Evolutionary conservation across 2,113 vertebrate species (phyloP).

Genomic region (Daphoenositta chrysoptera): DNA sequence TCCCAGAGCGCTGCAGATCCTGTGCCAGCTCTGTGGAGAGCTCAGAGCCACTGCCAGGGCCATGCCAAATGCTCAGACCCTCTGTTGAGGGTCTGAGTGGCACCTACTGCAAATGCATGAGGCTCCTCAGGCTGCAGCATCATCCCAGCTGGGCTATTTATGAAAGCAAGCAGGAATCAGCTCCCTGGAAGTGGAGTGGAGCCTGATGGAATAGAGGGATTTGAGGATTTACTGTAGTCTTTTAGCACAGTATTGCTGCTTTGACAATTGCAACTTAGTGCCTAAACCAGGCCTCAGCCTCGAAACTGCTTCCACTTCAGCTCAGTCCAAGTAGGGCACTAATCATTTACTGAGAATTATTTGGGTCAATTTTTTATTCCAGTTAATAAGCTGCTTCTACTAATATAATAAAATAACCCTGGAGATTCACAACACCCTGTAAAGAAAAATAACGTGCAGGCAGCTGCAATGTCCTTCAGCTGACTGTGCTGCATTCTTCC

Average conservation of each 20-base stretch:
- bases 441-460: conserved; percentile 29
- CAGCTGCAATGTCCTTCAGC: conserved; percentile 8
- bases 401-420: neutral
- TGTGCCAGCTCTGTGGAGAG: neutral
- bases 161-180: neutral
- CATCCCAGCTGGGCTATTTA: neutral
- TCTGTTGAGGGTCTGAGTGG: neutral
- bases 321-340: conserved; percentile 25
- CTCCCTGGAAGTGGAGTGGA: neutral
- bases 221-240: conserved; percentile 28
- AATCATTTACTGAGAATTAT: conserved; percentile 14
- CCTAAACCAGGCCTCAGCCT: neutral
- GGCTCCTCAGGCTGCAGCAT: neutral
- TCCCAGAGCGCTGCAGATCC: neutral
- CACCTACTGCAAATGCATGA: neutral
- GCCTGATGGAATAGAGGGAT: neutral
- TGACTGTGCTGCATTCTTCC: neutral
- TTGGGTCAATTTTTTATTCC: conserved; percentile 5
- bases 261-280: neutral
- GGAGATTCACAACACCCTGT: neutral
- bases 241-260: neutral
- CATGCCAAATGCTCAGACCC: neutral
- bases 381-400: neutral
- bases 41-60: neutral
- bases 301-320: neutral